Evolutionary conservation across 2,797 vertebrate genomes (phyloP), one percentile per base, ranked within the genome.

Genomic region (Aldrovandia affinis): DNA sequence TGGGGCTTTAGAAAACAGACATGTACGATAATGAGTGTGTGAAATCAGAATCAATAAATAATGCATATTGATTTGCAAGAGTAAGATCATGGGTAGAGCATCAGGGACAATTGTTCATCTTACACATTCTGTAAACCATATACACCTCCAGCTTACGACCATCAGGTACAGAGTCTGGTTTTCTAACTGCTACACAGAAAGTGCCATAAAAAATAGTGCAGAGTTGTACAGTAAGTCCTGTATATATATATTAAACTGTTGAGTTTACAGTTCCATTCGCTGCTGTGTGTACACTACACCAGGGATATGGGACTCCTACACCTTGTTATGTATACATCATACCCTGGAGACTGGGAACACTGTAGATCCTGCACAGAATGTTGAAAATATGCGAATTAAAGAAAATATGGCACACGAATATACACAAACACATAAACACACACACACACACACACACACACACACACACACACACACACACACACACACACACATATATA

Each of bases 251-350:
- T 44, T 15, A 39, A 73, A 39, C 18, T 18, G 2, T 22, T 30
- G 25, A 18, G 78, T 15, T 57, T 57, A 50, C 12, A 22, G 33
- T 57, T 57, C 30, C 10, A 25, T 15, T 33, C 28, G 20, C n/a
- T 36, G 78, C 52, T 57, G 15, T 57, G 39, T 77, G 39, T 77
- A 77, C 73, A 77, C 14, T 80, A 80, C 78, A 80, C 54, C 10
- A 36, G 30, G 6, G 54, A 80, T 54, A 50, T 55, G 50, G 18
- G 78, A 54, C 30, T 20, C 50, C n/a, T 57, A 14, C 18, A 57
- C 18, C 10, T 47, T 44, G 73, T 47, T 39, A 44, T 77, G 42
- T 47, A 25, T 44, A 44, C 9, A 44, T 75, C 39, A 75, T 18
- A 75, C 22, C 22, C 39, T 42, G 39, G 33, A 75, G 28, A 57